phyloP scores from a whole-genome alignment of 2,113 vertebrate species.

The Baryphthengus martii region DNA sequence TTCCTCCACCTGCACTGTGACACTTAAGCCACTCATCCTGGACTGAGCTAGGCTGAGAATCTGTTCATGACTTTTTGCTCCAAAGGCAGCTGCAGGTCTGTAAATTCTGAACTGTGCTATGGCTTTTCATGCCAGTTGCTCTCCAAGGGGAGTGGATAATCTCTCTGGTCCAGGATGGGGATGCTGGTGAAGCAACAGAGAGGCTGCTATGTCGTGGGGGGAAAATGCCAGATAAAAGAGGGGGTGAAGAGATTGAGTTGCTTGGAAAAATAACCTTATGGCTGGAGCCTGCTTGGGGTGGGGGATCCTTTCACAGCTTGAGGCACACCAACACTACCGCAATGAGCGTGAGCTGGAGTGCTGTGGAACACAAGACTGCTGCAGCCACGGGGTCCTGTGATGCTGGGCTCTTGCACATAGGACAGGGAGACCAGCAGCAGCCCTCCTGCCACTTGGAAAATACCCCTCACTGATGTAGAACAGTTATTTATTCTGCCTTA shows the following conservation, averaged over 20 bases:
- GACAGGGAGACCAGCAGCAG: not conserved
- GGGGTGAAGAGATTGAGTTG: not conserved
- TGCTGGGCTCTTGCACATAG: not conserved
- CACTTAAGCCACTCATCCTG: not conserved
- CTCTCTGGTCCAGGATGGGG: not conserved
- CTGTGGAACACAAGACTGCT: fast-evolving
- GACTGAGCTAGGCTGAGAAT: not conserved
- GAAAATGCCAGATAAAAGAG: not conserved
- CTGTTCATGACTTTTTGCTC: not conserved
- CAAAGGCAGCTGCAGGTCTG: not conserved
- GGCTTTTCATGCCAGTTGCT: not conserved
- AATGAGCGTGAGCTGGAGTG: fast-evolving
- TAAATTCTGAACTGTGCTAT: not conserved
- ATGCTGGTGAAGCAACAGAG: not conserved
- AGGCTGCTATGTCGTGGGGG: not conserved
- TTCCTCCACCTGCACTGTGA: not conserved
- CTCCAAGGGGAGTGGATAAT: no score
- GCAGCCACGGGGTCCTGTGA: fast-evolving
- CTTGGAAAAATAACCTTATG: not conserved
- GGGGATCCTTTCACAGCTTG: not conserved
- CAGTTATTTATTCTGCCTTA: slow-evolving; percentile 32
- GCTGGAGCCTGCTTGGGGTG: not conserved
- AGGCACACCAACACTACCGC: no score
- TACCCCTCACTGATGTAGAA: not conserved
- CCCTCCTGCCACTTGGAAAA: fast-evolving